Evolutionary conservation across 2,113 vertebrate species (phyloP), one percentile per base, ranked within the genome.

Genomic region (Microcebus griseorufus): DNA sequence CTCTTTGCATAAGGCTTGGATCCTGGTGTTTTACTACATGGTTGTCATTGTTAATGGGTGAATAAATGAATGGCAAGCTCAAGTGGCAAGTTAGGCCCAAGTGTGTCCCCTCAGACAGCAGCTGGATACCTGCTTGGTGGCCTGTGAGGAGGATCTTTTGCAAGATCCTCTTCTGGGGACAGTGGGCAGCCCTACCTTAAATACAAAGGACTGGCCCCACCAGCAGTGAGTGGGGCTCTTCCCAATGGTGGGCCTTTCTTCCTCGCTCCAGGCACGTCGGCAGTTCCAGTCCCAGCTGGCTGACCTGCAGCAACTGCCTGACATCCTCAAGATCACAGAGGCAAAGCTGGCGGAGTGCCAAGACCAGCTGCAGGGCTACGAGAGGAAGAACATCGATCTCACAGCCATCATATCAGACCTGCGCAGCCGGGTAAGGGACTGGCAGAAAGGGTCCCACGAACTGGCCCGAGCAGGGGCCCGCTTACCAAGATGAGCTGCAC

Each of bases 241-340:
- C 25, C 81, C 73, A 70, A 80, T 0, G 0, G 16, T 18, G 37
- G 80, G 22, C 42, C 27, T 93, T 42, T 87, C 83, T 90, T 79
- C 78, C 37, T 25, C 25, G 0, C 25, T 34, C 0, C 39, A 99
- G 99, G 97, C 98, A 9, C 99, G 99, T 81, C 97, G 97, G 81
- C 98, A 99, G 94, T 99, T 99, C 93, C 98, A 99, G 97, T 98
- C 83, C 18, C 99, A 98, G 23, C 97, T 99, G 95, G 95, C 98
- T 10, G 99, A 99, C 93, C 98, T 99, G 80, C 99, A 99, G 81
- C 99, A 99, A 45, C 99, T 99, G 17, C 99, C 99, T 0, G 99
- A 99, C 86, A 98, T 99, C 75, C 95, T 99, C 13, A 99, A 98
- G 88, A 97, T 98, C 45, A 98, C 99, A 0, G 99, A 99, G 97